These are phyloP conservation scores for Trichoplusia ni DNA, from an alignment of 1,140 invertebrate genomes.

Conservation along the genomic window DNA sequence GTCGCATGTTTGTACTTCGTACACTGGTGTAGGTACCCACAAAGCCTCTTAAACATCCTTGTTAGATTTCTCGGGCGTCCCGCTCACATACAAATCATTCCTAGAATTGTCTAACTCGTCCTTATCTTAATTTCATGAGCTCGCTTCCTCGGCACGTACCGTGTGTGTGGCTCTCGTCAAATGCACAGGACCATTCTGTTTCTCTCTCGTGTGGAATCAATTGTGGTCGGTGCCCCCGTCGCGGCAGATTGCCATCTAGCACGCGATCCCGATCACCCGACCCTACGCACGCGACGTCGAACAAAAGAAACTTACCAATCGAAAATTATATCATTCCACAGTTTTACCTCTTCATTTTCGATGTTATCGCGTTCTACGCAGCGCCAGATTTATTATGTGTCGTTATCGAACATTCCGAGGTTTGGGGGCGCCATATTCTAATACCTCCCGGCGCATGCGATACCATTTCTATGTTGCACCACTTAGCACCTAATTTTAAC, in stretches of 20 bases:
- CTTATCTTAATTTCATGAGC: constrained; percentile 32
- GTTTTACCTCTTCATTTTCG: constrained; percentile 28
- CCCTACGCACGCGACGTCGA: constrained; percentile 67
- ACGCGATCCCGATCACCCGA: constrained; percentile 69
- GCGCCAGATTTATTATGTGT: constrained; percentile 11
- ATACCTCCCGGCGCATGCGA: constrained; percentile 6
- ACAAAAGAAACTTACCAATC: constrained; percentile 60
- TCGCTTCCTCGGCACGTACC: constrained; percentile 12
- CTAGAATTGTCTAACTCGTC: constrained; percentile 23
- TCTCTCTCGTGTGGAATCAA: constrained; percentile 70
- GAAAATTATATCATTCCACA: constrained; percentile 38
- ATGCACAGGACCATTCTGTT: constrained; percentile 45
- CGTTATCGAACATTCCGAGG: constrained; percentile 3
- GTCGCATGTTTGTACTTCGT: constrained; percentile 15
- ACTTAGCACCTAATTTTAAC: constrained; percentile 69
- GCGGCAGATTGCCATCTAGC: constrained; percentile 66
- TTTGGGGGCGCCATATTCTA: neutral
- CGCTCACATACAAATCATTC: constrained; percentile 26
- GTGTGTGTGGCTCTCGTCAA: constrained; percentile 17
- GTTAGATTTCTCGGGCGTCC: constrained; percentile 4
- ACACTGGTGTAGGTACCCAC: constrained; percentile 1
- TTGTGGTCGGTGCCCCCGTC: constrained; percentile 65
- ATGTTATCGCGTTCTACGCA: constrained; percentile 10
- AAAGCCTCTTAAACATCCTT: constrained; percentile 20
- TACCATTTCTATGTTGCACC: constrained; percentile 52